Percentiles rank a stretch among this genome's conserved stretches.
phyloP scores from a whole-genome alignment of 2,797 vertebrate genomes.

The Cuculus canorus region DNA sequence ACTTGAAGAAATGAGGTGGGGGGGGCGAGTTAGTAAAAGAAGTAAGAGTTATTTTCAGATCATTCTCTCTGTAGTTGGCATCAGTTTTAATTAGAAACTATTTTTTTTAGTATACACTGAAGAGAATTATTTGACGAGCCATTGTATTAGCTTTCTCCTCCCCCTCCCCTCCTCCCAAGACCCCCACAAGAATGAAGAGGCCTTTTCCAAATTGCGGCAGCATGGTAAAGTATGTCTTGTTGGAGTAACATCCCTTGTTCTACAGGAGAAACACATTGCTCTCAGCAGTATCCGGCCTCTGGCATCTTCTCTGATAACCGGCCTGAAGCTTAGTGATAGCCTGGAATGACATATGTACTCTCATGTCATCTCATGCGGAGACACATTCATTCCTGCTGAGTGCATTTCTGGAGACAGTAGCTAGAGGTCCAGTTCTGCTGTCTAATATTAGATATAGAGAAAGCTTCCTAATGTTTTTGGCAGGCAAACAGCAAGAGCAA shows the following conservation, averaged over 20 bases:
- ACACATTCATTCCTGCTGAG: slow-evolving; percentile 57
- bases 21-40: slow-evolving; percentile 72
- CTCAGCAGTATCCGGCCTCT: slow-evolving; percentile 44
- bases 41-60: slow-evolving; percentile 74
- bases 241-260: neutral
- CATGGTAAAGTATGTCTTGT: neutral
- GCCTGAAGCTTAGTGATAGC: slow-evolving; percentile 65
- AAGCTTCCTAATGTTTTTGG: slow-evolving; percentile 75
- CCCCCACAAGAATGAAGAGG: neutral
- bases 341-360: slow-evolving; percentile 64
- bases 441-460: slow-evolving; percentile 78
- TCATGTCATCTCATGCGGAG: slow-evolving; percentile 67
- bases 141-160: neutral
- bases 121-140: slow-evolving; percentile 51
- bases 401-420: slow-evolving; percentile 75
- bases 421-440: slow-evolving; percentile 76
- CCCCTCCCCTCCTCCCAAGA: fast-evolving
- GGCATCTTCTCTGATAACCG: slow-evolving; percentile 64
- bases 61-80: slow-evolving; percentile 44
- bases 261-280: neutral
- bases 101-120: slow-evolving; percentile 65
- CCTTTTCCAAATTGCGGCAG: neutral
- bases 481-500: slow-evolving; percentile 70
- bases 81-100: slow-evolving; percentile 74
- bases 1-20: slow-evolving; percentile 66